A percentile compares a stretch with the other conserved stretches of the same genome.
Evolutionary conservation across 2,797 vertebrate genomes (phyloP).

Genomic region (Malurus leucopterus): DNA sequence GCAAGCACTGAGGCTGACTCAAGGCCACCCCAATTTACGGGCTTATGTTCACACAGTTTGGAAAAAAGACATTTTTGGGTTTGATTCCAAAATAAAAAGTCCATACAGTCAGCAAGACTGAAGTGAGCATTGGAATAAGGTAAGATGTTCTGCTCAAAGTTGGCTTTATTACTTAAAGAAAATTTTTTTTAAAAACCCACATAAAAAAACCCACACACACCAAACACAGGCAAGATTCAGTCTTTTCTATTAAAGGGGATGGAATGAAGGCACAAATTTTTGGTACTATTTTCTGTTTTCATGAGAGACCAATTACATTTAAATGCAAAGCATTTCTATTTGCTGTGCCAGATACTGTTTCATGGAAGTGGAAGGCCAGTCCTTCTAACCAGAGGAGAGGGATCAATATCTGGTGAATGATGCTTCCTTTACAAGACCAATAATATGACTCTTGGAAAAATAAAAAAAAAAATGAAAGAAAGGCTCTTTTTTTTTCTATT

Average conservation of each 20-base stretch:
- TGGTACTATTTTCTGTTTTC: background rate
- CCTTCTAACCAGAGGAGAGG: conserved; percentile 10
- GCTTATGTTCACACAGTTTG: background rate
- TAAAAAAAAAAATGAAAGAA: background rate
- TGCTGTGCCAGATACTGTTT: background rate
- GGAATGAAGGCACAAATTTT: background rate
- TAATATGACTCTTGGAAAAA: background rate
- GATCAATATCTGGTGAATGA: conserved; percentile 27
- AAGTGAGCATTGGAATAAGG: background rate
- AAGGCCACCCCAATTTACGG: background rate
- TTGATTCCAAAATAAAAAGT: background rate
- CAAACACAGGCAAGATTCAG: background rate
- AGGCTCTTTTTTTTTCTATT: background rate
- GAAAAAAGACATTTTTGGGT: background rate
- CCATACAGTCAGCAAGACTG: background rate
- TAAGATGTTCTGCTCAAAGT: background rate
- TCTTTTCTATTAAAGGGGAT: background rate
- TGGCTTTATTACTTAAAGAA: background rate
- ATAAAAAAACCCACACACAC: background rate
- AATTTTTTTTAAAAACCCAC: background rate
- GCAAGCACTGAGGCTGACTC: background rate
- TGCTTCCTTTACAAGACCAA: background rate
- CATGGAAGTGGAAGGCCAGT: background rate
- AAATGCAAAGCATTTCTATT: background rate
- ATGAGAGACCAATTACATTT: background rate